Evolutionary conservation across 2,888 invertebrate genomes (phyloP).

Genomic region (Drosophila robusta): DNA sequence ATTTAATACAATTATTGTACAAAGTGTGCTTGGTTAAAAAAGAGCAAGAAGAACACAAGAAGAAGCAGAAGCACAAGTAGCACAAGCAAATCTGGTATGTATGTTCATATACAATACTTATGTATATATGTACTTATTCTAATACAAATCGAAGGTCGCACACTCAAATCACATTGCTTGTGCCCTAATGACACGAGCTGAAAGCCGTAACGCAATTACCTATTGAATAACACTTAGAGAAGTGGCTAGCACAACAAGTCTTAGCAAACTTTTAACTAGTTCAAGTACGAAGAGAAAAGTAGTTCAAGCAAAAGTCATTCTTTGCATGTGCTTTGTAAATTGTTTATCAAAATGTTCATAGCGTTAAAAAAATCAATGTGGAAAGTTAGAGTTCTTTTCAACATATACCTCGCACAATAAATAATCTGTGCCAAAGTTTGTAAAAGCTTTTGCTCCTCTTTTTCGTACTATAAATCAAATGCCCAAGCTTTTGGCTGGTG

Average conservation of each 20-base stretch:
- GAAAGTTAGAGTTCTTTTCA: background rate
- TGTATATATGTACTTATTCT: slow-evolving; percentile 5
- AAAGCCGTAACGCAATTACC: slow-evolving; percentile 4
- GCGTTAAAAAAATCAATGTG: no score
- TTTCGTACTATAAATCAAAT: background rate
- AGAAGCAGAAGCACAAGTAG: slow-evolving; percentile 19
- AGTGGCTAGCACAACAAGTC: background rate
- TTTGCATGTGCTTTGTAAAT: background rate
- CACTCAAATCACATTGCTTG: background rate
- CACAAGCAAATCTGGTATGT: slow-evolving; percentile 15
- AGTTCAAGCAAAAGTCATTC: background rate
- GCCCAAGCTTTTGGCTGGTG: background rate
- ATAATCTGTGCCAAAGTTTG: background rate
- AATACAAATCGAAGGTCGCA: slow-evolving; percentile 23
- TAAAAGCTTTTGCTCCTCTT: background rate
- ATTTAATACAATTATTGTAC: slow-evolving; percentile 50
- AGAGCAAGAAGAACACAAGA: slow-evolving; percentile 8
- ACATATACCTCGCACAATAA: background rate
- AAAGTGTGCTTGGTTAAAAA: slow-evolving; percentile 2
- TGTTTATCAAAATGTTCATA: no score
- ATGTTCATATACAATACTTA: slow-evolving; percentile 4
- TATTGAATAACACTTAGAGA: background rate
- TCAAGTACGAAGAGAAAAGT: background rate
- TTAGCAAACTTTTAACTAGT: background rate
- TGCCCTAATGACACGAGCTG: slow-evolving; percentile 19